Evolutionary conservation across 2,888 invertebrate genomes (phyloP).

Genomic region (Xestia c-nigrum): DNA sequence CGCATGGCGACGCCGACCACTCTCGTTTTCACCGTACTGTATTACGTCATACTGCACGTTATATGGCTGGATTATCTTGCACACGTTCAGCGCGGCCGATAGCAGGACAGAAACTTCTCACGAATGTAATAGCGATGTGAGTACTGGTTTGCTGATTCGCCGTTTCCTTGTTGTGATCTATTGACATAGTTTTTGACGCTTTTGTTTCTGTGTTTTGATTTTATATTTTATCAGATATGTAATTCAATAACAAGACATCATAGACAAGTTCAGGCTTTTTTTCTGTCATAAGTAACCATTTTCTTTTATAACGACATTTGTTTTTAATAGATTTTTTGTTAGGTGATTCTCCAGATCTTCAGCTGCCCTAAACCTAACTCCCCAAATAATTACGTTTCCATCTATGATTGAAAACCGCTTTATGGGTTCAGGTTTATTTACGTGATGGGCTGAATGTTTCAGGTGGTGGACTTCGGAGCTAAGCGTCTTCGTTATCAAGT

Average conservation of each 20-base stretch:
- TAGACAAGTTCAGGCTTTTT: background rate
- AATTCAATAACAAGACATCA: background rate
- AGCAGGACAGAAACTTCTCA: constrained; percentile 64
- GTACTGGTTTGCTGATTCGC: constrained; percentile 51
- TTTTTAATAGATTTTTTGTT: constrained; percentile 1
- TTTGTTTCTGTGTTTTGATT: constrained; percentile 2
- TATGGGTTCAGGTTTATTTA: constrained; percentile 17
- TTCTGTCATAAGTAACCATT: constrained; percentile 18
- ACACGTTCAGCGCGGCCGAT: constrained; percentile 65
- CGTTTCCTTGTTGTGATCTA: constrained; percentile 45
- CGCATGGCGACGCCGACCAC: constrained; percentile 76
- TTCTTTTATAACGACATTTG: background rate
- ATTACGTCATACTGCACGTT: constrained; percentile 81
- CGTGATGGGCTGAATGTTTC: constrained; percentile 35
- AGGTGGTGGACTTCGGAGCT: constrained; percentile 45
- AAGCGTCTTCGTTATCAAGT: constrained; percentile 41
- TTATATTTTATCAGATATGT: constrained; percentile 10
- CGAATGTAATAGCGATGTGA: constrained; percentile 55
- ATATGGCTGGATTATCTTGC: constrained; percentile 78
- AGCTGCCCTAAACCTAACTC: background rate
- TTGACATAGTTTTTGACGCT: constrained; percentile 22
- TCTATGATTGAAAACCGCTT: background rate
- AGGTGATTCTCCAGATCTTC: no score
- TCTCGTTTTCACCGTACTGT: constrained; percentile 85
- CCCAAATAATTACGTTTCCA: background rate